phyloP scores from a whole-genome alignment of 2,113 vertebrate species.

The Bungarus multicinctus region DNA sequence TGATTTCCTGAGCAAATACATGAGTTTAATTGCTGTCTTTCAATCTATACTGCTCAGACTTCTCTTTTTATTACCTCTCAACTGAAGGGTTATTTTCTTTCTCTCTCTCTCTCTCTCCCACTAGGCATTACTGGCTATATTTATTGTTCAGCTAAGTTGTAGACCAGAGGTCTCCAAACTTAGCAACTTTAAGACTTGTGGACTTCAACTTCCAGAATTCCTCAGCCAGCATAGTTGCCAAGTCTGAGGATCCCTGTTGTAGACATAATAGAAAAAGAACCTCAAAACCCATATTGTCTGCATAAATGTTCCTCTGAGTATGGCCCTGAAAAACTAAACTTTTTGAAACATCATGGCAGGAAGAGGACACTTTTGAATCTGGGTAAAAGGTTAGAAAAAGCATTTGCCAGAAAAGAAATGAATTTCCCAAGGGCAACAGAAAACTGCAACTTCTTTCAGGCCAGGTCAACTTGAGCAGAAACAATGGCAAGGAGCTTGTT shows the following conservation, averaged over 20 bases:
- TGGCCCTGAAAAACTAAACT: background rate
- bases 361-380: background rate
- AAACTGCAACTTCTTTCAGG: background rate
- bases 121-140: background rate
- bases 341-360: background rate
- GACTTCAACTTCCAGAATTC: no score
- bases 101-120: no score
- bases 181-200: no score
- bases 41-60: no score
- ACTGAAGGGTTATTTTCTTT: no score
- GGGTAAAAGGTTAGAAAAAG: background rate
- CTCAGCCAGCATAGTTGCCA: no score
- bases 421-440: background rate
- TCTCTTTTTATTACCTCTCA: no score
- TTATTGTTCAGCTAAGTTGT: background rate
- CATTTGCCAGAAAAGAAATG: background rate
- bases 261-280: background rate
- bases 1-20: no score
- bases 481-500: background rate
- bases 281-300: background rate
- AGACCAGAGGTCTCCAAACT: no score
- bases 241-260: background rate
- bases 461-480: background rate
- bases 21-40: no score
- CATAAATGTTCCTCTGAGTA: background rate